Evolutionary conservation across 2,888 invertebrate genomes (phyloP).

Genomic region (Drosophila lacicola): DNA sequence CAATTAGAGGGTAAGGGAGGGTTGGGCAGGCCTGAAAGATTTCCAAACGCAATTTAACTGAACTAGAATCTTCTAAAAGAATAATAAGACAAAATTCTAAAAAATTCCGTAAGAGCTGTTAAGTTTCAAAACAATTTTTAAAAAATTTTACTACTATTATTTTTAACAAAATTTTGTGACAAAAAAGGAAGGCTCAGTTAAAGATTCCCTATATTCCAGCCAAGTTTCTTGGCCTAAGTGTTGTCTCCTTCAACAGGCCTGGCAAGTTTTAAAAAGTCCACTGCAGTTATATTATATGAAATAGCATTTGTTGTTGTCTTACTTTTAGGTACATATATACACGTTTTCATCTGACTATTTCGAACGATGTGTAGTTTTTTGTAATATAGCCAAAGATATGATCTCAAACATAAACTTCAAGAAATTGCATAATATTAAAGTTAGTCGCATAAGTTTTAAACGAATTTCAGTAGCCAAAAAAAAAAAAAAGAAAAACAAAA

Average conservation of each 20-base stretch:
- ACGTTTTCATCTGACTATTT: slow-evolving; percentile 22
- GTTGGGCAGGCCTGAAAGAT: background rate
- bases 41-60: background rate
- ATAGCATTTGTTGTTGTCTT: slow-evolving; percentile 65
- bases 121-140: too few relatives aligned
- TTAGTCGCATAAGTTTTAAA: slow-evolving; percentile 55
- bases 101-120: too few relatives aligned
- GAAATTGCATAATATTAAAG: slow-evolving; percentile 21
- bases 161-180: too few relatives aligned
- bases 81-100: background rate
- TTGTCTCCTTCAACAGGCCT: slow-evolving; percentile 6
- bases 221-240: background rate
- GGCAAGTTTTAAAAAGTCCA: slow-evolving; percentile 13
- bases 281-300: slow-evolving; percentile 15
- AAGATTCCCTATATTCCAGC: background rate
- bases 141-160: too few relatives aligned
- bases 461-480: slow-evolving; percentile 45
- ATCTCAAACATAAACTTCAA: slow-evolving; percentile 51
- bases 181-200: too few relatives aligned
- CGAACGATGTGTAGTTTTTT: slow-evolving; percentile 30
- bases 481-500: slow-evolving; percentile 9
- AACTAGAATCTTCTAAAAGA: background rate
- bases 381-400: slow-evolving; percentile 72
- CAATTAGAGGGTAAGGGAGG: slow-evolving; percentile 15
- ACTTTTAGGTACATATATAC: slow-evolving; percentile 38